Base-by-base conservation (phyloP, 2,888 invertebrate genomes). In the Mythimna loreyi region DNA sequence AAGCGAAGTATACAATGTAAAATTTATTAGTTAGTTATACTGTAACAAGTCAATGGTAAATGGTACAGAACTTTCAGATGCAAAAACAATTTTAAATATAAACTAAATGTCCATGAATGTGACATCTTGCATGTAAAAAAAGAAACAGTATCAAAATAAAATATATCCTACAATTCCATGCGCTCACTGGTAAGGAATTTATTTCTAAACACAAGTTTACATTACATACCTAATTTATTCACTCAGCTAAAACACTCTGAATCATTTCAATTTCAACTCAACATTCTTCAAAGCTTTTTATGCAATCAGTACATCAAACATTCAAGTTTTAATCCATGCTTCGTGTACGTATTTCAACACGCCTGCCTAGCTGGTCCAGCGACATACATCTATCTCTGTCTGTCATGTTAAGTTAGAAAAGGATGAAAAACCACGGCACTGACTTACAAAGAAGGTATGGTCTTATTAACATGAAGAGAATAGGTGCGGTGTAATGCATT, bases 321-420 rank as follows among this genome's bases (percentile, higher is more conserved):
- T 91, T 92, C 92, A 88, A 92, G 91, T 93, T 92, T 92, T 94
- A 95, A 94, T 94, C 92, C 93, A 92, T 89, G 90, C 89, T 89
- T 89, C 92, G 90, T 92, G 93, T 93, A 93, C 92, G 92, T 92
- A 93, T 94, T 94, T 94, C 93, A 93, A 95, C 94, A 93, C 92
- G 89, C 80, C 81, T 84, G 83, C 82, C 90, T 87, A 85, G 87
- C 87, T 88, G 87, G 85, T 81, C 90, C 86, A 78, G 81, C 72
- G 72, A 75, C 79, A 76, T 83, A 70, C 60, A 68, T 75, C 86
- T 80, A 77, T 83, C 80, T 87, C 85, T 67, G 62, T 79, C 85
- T 58, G 62, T 52, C 83, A 58, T 57, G 77, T 74, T 66, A 53
- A 66, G 77, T 75, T 75, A 74, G 83, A 87, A 61, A 64, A 79